These are phyloP conservation scores for Dendrophyllia cribrosa DNA, from an alignment of 64 coral and sea anemone species.

Conservation along the genomic window DNA sequence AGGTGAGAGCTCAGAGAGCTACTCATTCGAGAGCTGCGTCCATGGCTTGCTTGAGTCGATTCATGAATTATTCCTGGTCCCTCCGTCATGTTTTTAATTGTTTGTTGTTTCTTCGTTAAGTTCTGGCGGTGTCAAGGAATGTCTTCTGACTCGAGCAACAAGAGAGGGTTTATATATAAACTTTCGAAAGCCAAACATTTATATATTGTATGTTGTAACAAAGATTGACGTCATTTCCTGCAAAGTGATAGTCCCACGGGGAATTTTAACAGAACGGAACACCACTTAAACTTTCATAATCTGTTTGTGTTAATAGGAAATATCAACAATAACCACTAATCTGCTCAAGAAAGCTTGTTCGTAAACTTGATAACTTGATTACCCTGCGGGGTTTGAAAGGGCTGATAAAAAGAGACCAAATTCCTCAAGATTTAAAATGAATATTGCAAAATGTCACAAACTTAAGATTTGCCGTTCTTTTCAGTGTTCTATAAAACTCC, in stretches of 20 bases:
- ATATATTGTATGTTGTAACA: slow-evolving; percentile 10
- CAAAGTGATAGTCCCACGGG: not conserved
- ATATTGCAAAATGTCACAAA: not conserved
- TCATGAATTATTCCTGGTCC: not conserved
- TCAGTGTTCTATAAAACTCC: not conserved
- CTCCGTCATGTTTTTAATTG: not conserved
- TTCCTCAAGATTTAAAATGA: not conserved
- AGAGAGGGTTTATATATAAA: not conserved
- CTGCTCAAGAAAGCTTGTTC: slow-evolving; percentile 19
- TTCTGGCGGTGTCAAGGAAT: no score
- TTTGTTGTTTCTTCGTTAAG: not conserved
- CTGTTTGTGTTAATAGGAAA: not conserved
- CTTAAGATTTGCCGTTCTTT: not conserved
- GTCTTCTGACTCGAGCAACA: not conserved
- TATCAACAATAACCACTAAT: not conserved
- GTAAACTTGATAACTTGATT: not conserved
- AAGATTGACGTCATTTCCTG: slow-evolving; percentile 39
- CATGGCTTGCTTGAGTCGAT: not conserved
- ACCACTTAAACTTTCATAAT: not conserved
- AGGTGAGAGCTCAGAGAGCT: not conserved
- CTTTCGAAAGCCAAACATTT: not conserved
- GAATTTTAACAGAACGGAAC: not conserved
- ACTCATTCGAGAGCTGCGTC: not conserved
- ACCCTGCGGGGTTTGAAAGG: not conserved
- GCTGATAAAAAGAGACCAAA: not conserved